Conservation (phyloP, 1,140 invertebrate species). For the Temnothorax nylanderi region DNA sequence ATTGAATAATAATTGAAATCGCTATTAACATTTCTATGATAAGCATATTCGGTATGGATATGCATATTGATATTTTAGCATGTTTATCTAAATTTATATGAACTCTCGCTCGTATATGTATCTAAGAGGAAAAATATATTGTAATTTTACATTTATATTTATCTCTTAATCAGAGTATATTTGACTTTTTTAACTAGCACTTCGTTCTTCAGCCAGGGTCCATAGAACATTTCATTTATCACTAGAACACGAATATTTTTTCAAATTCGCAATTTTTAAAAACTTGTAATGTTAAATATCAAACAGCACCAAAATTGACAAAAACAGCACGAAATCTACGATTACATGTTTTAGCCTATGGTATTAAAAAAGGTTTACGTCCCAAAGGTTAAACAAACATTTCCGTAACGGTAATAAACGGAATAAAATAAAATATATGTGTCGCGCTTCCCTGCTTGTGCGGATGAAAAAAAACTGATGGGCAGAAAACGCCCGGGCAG, state of each 20-base stretch:
- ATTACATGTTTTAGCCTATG: not conserved
- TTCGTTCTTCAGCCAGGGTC: not conserved
- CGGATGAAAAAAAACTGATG: constrained; percentile 14
- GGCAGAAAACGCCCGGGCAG: not conserved
- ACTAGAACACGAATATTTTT: not conserved
- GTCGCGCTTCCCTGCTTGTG: not conserved
- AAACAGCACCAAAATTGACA: too few relatives aligned
- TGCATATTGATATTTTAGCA: not conserved
- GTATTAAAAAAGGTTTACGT: not conserved
- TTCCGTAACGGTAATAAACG: constrained; percentile 21
- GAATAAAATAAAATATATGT: constrained; percentile 31
- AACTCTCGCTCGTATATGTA: not conserved
- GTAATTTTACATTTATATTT: constrained; percentile 5
- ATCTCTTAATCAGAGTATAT: not conserved
- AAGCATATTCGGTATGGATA: not conserved
- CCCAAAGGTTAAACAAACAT: not conserved
- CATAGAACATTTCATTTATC: not conserved
- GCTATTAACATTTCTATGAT: not conserved
- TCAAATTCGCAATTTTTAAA: not conserved
- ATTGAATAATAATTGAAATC: not conserved
- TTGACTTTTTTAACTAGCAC: not conserved
- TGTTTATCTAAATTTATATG: constrained; percentile 7
- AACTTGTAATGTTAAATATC: not conserved
- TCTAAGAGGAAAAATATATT: not conserved
- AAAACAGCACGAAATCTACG: not conserved